Conservation (phyloP, 2,888 invertebrate species). For the Sarcophaga caerulescens region DNA sequence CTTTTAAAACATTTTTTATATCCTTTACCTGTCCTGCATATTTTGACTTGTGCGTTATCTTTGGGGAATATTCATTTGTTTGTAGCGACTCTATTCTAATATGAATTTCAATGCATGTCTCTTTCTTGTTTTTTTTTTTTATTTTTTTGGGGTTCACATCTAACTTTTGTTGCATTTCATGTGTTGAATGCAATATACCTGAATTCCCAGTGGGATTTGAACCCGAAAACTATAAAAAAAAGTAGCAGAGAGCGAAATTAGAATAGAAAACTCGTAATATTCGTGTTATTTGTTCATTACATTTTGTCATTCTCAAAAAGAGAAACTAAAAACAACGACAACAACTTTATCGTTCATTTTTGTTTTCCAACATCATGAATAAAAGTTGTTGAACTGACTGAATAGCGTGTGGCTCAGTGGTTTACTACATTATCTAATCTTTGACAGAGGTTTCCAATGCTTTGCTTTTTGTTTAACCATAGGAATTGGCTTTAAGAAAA, state of each 20-base stretch:
- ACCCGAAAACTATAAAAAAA: not conserved
- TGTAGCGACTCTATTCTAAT: too few species aligned
- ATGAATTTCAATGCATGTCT: not conserved
- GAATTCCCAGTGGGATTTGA: not conserved
- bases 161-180: not conserved
- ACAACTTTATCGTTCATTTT: not conserved
- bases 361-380: not conserved
- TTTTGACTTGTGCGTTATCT: too few species aligned
- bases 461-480: too few species aligned
- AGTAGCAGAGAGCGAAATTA: not conserved
- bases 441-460: not conserved
- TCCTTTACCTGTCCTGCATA: too few species aligned
- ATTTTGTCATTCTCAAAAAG: slow-evolving; percentile 10
- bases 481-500: too few species aligned
- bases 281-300: slow-evolving; percentile 38
- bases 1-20: too few species aligned
- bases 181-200: not conserved
- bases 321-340: not conserved
- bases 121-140: not conserved
- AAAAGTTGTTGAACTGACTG: not conserved
- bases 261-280: not conserved
- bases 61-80: too few species aligned
- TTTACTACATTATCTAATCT: not conserved
- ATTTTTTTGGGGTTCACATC: not conserved
- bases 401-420: not conserved